phyloP scores from a whole-genome alignment of 2,113 vertebrate genomes.

The Syrmaticus mikado region DNA sequence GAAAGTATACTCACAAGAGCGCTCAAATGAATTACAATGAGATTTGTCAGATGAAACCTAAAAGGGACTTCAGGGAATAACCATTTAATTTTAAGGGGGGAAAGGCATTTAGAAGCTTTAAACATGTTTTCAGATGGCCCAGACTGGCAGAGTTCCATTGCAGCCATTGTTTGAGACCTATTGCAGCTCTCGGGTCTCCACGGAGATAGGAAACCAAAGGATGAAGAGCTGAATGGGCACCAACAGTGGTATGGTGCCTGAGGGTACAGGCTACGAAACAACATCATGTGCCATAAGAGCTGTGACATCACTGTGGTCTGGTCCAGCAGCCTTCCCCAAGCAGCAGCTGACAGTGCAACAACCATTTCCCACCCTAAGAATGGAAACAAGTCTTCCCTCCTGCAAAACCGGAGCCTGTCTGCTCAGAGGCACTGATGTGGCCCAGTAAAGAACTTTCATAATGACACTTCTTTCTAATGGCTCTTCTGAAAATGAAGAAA shows the following conservation, averaged over 20 bases:
- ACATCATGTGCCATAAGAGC: not conserved
- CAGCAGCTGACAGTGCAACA: not conserved
- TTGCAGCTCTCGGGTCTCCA: not conserved
- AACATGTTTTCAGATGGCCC: not conserved
- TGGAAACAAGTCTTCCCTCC: not conserved
- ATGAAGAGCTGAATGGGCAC: not conserved
- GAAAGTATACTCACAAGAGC: slow-evolving; percentile 16
- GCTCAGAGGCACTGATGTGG: not conserved
- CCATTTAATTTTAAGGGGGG: not conserved
- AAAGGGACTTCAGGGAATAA: slow-evolving; percentile 30
- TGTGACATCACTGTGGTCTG: accelerated
- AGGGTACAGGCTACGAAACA: not conserved
- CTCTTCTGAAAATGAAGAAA: not conserved
- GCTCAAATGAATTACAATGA: slow-evolving; percentile 41
- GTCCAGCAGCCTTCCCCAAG: not conserved
- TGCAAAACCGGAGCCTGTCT: slow-evolving; percentile 9
- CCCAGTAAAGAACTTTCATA: not conserved
- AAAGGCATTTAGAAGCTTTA: slow-evolving; percentile 21
- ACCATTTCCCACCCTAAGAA: not conserved
- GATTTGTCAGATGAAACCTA: slow-evolving; percentile 38
- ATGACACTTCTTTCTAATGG: not conserved
- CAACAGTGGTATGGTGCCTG: not conserved
- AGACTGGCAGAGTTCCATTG: not conserved
- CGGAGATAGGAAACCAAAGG: not conserved
- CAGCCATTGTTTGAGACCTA: not conserved